Evolutionary conservation across 2,113 vertebrate genomes (phyloP), one percentile per base, ranked within the genome.

Genomic region (Ochotona curzoniae): DNA sequence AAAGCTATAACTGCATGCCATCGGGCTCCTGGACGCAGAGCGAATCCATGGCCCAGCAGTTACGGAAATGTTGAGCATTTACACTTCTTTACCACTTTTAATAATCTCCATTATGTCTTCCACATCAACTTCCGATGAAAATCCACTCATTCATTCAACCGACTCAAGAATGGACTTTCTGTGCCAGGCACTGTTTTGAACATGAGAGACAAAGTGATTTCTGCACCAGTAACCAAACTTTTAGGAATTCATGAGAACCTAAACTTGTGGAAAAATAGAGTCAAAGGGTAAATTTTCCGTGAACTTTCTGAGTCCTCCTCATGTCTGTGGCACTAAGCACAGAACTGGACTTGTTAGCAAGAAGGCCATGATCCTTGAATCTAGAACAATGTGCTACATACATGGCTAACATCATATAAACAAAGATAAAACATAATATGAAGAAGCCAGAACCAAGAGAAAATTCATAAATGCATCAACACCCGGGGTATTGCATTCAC

Each of bases 381-480:
- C 8, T 14, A 49, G 12, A 25, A 88, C 38, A 82, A 73, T 20
- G 18, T 30, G 71, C 83, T 57, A n/a, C 14, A 32, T 26, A 44
- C 38, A 30, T 57, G 23, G 66, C 1, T 4, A 18, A 67, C 25
- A 57, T 28, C 17, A 38, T 4, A 0, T 30, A 91, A 83, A 70
- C 35, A 93, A 90, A 80, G 21, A 30, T 28, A 32, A 83, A 78
- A 70, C 54, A 5, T 35, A 91, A 83, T 38, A 44, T 49, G 57
- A 93, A 83, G 66, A 82, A 80, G 66, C 66, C 66, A 64, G 32
- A 75, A 66, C 44, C 44, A 67, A 93, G 32, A 90, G 17, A 81
- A 93, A 86, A 67, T 8, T 25, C 14, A 44, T 17, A 64, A 67
- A 61, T 20, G 23, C 15, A 61, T 28, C 26, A 85, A 67, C 64